phyloP scores from a whole-genome alignment of 2,113 vertebrate genomes.

The Aleadryas rufinucha region DNA sequence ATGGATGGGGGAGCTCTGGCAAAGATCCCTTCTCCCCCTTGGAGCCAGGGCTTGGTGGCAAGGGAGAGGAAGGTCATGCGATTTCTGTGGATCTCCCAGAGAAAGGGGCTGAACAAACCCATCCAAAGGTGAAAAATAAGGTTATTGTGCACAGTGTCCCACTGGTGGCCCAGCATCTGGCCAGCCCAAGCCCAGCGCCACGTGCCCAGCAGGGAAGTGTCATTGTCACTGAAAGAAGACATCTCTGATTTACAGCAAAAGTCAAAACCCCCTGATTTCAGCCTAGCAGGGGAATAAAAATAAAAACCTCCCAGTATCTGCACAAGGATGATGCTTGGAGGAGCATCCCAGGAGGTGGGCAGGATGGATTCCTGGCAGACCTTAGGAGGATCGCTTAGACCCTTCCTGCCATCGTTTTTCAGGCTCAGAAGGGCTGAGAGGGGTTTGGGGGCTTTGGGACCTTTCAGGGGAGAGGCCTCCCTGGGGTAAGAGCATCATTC shows the following conservation, averaged over 20 bases:
- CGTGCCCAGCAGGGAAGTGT: neutral
- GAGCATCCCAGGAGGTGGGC: neutral
- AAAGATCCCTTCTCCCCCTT: neutral
- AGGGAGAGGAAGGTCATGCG: neutral
- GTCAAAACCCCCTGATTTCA: neutral
- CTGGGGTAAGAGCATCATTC: neutral
- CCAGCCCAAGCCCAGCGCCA: accelerated
- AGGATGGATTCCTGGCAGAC: accelerated
- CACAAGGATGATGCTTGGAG: neutral
- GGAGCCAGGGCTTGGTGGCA: neutral
- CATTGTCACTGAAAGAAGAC: neutral
- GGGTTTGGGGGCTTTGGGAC: neutral
- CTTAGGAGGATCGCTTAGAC: neutral
- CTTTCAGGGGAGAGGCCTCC: neutral
- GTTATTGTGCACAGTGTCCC: neutral
- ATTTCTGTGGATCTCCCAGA: neutral
- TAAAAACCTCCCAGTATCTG: neutral
- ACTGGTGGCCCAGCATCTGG: neutral
- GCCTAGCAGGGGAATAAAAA: neutral
- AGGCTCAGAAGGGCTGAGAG: neutral
- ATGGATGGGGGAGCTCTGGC: neutral
- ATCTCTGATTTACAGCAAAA: neutral
- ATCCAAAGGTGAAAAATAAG: neutral
- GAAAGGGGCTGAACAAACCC: neutral
- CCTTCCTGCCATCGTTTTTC: neutral